Conservation (phyloP, 2,113 vertebrate genomes). For the Prolemur simus region DNA sequence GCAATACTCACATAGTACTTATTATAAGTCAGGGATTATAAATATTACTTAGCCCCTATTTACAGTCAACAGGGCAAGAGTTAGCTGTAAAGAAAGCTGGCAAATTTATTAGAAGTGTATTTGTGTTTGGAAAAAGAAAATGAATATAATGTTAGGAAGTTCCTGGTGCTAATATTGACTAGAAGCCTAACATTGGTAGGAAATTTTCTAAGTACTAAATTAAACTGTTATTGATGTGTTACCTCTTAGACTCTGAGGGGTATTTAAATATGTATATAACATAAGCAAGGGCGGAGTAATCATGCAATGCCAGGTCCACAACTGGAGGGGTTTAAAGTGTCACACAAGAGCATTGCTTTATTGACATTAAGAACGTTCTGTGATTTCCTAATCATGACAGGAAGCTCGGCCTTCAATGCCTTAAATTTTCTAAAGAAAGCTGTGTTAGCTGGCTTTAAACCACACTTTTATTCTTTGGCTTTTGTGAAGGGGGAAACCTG, state of each 20-base stretch:
- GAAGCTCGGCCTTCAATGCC: neutral
- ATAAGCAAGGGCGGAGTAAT: neutral
- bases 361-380: neutral
- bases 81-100: slow-evolving; percentile 45
- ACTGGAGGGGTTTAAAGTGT: neutral
- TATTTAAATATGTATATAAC: neutral
- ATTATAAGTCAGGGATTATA: neutral
- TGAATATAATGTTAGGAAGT: neutral
- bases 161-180: neutral
- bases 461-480: neutral
- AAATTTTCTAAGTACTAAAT: neutral
- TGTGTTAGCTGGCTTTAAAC: neutral
- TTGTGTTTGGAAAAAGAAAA: slow-evolving; percentile 15
- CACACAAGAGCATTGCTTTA: neutral
- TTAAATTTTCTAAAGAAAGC: neutral
- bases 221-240: neutral
- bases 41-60: neutral
- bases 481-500: neutral
- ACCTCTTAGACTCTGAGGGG: neutral
- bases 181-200: neutral
- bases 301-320: neutral
- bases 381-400: neutral
- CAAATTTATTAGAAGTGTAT: neutral
- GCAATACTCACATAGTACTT: neutral
- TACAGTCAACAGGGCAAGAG: neutral